Evolutionary conservation across 2,113 vertebrate genomes (phyloP), one percentile per base, ranked within the genome.

Genomic region (Cavia aperea): DNA sequence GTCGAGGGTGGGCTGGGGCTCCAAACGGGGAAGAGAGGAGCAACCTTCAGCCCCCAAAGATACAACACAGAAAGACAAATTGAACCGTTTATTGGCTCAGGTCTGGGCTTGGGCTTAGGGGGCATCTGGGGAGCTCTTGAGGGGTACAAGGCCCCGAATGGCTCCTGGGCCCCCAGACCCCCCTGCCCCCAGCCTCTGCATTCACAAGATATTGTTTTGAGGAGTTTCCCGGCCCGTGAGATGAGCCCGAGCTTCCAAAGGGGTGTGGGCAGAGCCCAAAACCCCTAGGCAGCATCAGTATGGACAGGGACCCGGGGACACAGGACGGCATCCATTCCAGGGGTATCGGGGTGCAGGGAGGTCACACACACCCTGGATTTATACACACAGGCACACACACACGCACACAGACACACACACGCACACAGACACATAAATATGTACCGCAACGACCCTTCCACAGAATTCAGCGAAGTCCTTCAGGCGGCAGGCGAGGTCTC

Each of bases 81-180:
- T 46, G 86, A 96, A 96, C 94, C 66, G 23, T 96, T 97, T 97
- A 97, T 97, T 96, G 65, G 83, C 92, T 92, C 90, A 75, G 68
- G 43, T 51, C 87, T 43, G 82, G 86, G 58, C 79, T 89, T 82
- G 4, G 92, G 89, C 79, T 75, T 33, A 54, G 86, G 88, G 68
- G 54, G 18, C 36, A 19, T 86, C 66, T 60, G 91, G 94, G 94
- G 83, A 93, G 91, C 88, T 85, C 13, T 85, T 36, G 84, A 39
- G 78, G 54, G 86, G 60, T 81, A 62, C 43, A 77, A 79, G n/a
- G 79, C 60, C 85, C 75, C 60, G 1, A 36, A 11, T 86, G 93
- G 94, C 95, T 96, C 91, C 88, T 93, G 86, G 88, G 33, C 92
- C 82, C 62, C 81, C 66, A 81, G 51, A 91, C 39, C n/a, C 60